Percentiles rank a stretch among this genome's conserved stretches.
Conservation (phyloP, 2,888 invertebrate genomes). For the Metellina segmentata region DNA sequence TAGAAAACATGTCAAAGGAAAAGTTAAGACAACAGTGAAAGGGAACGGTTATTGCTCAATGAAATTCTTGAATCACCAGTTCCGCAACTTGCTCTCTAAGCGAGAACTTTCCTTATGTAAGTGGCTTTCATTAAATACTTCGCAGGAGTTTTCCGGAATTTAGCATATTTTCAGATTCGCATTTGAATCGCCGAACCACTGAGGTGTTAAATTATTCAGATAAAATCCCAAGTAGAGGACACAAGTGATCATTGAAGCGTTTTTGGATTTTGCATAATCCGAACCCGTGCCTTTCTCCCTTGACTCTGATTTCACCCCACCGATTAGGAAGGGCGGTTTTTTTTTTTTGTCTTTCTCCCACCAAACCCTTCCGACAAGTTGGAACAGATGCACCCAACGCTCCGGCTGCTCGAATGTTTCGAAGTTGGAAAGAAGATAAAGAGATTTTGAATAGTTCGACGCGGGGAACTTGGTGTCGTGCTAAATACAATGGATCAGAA, state of each 20-base stretch:
- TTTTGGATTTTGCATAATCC: neutral
- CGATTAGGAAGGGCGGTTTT: neutral
- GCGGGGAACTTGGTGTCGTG: neutral
- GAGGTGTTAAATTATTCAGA: conserved; percentile 9
- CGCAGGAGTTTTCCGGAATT: neutral
- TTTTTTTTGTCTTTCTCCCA: neutral
- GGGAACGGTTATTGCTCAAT: neutral
- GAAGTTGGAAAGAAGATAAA: neutral
- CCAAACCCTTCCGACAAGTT: neutral
- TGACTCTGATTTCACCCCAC: neutral
- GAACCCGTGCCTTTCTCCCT: neutral
- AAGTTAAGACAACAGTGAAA: neutral
- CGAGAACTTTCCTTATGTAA: neutral
- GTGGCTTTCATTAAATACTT: neutral
- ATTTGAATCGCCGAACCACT: conserved; percentile 8
- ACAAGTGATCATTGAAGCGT: neutral
- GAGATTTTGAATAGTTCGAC: neutral
- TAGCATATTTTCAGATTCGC: neutral
- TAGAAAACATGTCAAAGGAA: neutral
- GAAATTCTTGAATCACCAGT: neutral
- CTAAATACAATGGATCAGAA: too few species aligned
- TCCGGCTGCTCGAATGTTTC: too few species aligned
- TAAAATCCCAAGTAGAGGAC: neutral
- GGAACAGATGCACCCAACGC: neutral
- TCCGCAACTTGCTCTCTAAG: neutral